Percentiles rank a stretch among this genome's conserved stretches.
Evolutionary conservation across 2,888 invertebrate species (phyloP).

Genomic region (Aspidiotus destructor): DNA sequence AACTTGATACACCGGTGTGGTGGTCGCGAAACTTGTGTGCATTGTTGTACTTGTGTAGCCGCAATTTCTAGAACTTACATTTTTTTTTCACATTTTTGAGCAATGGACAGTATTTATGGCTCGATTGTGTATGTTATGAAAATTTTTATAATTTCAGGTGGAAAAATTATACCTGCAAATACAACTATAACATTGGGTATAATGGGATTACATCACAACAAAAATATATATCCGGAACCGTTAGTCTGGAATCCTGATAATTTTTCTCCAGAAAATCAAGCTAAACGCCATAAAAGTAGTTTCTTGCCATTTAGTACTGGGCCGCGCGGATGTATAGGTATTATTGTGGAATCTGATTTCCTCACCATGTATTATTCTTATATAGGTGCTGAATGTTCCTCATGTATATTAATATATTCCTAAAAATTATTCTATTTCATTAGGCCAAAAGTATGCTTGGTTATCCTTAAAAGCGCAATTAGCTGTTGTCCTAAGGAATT

Average conservation of each 20-base stretch:
- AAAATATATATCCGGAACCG: slow-evolving; percentile 20
- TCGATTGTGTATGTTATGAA: too few species aligned
- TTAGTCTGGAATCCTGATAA: slow-evolving; percentile 23
- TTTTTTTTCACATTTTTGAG: too few species aligned
- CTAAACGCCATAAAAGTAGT: slow-evolving; percentile 21
- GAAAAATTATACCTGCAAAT: slow-evolving; percentile 12
- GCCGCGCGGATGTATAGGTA: slow-evolving; percentile 23
- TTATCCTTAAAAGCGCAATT: slow-evolving; percentile 36
- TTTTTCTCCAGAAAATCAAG: slow-evolving; percentile 18
- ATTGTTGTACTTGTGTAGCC: too few species aligned
- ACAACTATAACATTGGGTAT: slow-evolving; percentile 11
- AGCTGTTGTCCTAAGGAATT: slow-evolving; percentile 35
- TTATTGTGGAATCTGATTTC: neutral
- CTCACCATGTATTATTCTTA: too few species aligned
- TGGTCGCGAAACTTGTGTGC: too few species aligned
- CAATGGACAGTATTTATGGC: too few species aligned
- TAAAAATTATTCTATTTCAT: neutral
- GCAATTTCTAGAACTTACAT: too few species aligned
- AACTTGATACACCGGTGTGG: too few species aligned
- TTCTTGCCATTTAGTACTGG: slow-evolving; percentile 27
- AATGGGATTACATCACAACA: slow-evolving; percentile 20
- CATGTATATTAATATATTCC: neutral
- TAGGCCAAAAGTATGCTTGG: slow-evolving; percentile 37
- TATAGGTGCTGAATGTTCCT: too few species aligned
- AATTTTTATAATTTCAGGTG: neutral